Base-by-base conservation (phyloP, 2,888 invertebrate genomes). In the Lysandra coridon region DNA sequence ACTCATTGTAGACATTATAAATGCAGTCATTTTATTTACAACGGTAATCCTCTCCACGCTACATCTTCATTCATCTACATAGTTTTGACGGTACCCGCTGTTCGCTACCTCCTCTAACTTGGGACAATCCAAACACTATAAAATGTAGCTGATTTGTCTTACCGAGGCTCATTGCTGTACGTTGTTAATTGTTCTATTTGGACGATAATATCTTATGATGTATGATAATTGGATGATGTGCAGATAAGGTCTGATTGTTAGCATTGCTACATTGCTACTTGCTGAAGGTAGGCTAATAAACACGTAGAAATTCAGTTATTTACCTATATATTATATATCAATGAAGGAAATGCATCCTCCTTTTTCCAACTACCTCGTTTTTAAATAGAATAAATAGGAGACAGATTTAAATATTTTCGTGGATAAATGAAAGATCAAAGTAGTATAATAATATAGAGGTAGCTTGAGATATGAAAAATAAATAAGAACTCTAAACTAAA, bases 101-200 rank as follows among this genome's bases (percentile, higher is more conserved):
- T 69, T 3, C 69, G 69, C 33, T 5, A 5, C 14, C 14, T 33
- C 23, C 33, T 69, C 2, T 33, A 14, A 69, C 69, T 69, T 69
- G 69, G 12, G 0, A 1, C 1, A 37, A 33, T 30, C 69, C 14
- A 33, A 30, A 64, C 30, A 64, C 64, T 69, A 69, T 62, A 62
- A 23, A 62, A 62, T 69, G 69, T 37, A 64, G 64, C 30, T 69
- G 69, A 69, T 69, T 69, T 69, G 69, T 69, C 37, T 69, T 23
- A 69, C 33, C 69, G 69, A 33, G 69, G 14, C 37, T 69, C 12
- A 69, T 37, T 33, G 69, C 33, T 69, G 69, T 69, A 37, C 6
- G 69, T 69, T 30, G 64, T 64, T 69, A 69, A 69, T 69, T 69
- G 69, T 69, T 69, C 69, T 37, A 69, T 69, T 37, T 69, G 69